phyloP scores from a whole-genome alignment of 2,888 invertebrate species.

The Gryllus longicercus region DNA sequence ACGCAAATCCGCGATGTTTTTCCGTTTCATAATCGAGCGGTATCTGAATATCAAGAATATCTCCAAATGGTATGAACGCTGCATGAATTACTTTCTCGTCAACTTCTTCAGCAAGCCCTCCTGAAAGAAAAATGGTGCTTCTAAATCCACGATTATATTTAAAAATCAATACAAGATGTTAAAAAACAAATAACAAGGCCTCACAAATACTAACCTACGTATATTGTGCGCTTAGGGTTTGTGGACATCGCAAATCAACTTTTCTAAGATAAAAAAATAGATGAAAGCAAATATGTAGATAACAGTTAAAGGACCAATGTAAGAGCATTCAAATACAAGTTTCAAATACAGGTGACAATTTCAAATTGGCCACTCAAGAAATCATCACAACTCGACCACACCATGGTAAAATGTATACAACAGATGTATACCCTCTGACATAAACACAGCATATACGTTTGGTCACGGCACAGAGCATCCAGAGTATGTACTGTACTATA shows the following conservation, averaged over 20 bases:
- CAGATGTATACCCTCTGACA: too few species aligned
- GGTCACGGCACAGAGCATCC: too few species aligned
- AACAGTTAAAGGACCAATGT: too few species aligned
- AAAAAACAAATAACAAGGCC: neutral
- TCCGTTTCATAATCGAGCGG: constrained; percentile 97
- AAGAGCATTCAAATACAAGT: too few species aligned
- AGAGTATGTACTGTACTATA: too few species aligned
- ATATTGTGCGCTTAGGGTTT: constrained; percentile 76
- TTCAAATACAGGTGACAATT: too few species aligned
- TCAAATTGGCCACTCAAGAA: too few species aligned
- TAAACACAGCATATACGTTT: too few species aligned
- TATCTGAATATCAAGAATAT: constrained; percentile 95
- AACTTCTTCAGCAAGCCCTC: constrained; percentile 90
- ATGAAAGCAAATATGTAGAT: too few species aligned
- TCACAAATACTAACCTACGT: constrained; percentile 57
- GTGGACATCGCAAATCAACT: constrained; percentile 48
- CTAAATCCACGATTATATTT: neutral
- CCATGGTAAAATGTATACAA: too few species aligned
- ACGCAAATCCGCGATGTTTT: constrained; percentile 97
- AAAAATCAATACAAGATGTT: neutral
- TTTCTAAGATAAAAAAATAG: too few species aligned
- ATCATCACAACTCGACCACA: too few species aligned
- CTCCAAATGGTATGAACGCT: constrained; percentile 98
- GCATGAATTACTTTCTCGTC: constrained; percentile 93
- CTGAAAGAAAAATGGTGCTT: constrained; percentile 42